Base-by-base conservation (phyloP, 1,140 invertebrate genomes). In the Hylaeus volcanicus region DNA sequence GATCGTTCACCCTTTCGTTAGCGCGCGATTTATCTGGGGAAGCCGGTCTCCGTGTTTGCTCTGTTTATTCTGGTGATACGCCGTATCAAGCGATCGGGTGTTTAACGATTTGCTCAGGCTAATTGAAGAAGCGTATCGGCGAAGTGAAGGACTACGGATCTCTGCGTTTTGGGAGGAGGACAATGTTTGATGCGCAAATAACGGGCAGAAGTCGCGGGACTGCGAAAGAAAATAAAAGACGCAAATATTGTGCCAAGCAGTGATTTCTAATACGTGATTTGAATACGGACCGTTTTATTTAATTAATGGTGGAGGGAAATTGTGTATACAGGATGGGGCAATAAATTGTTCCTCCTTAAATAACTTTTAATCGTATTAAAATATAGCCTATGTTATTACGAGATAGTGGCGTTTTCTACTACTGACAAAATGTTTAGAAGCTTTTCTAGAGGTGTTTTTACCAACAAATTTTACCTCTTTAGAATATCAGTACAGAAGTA, bases 81-180 rank as follows among this genome's bases (percentile, higher is more conserved):
- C 4, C 41, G 37, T 65, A 65, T 65, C 48, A 8, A 39, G n/a
- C 45, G 1, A n/a, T 51, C 45, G 3, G n/a, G 14, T 61, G 56
- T 51, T 61, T 71, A 39, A 66, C 51, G 48, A 61, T 61, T 77
- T 71, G 66, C 66, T n/a, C 75, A n/a, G n/a, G 55, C 12, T 68
- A 75, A 75, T 56, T 68, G 74, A 3, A 65, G 45, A 37, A 55
- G 5, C 12, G 12, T 45, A 55, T 65, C 61, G 48, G n/a, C 1
- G 12, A 41, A 64, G 63, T 26, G 37, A 14, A 37, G 55, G 37
- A 56, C 0, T 56, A 15, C n/a, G 3, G 12, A n/a, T 2, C 14
- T 56, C 12, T n/a, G 55, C 2, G 15, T 56, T 60, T 37, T 37
- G 12, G 37, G 37, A 60, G 14, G n/a, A 8, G 2, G 14, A 2